A percentile compares a stretch with the other conserved stretches of the same genome.
Conservation (phyloP, 2,888 invertebrate genomes). For the Panorpa germanica region DNA sequence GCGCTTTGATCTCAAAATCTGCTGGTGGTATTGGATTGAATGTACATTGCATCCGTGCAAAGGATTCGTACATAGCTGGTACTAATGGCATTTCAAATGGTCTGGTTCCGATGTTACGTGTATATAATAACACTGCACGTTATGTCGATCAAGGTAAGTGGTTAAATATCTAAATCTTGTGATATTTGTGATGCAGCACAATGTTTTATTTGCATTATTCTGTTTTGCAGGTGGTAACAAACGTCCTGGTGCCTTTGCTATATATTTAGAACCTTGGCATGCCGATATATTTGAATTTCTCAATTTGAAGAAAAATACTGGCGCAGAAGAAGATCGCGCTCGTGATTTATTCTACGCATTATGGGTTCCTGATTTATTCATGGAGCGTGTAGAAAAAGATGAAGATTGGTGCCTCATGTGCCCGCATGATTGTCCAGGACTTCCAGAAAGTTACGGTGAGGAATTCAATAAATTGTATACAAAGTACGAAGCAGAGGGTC, state of each 20-base stretch:
- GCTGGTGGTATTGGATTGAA: conserved; percentile 96
- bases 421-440: conserved; percentile 79
- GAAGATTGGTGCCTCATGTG: conserved; percentile 93
- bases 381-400: conserved; percentile 78
- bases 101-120: conserved; percentile 85
- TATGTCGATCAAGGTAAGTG: conserved; percentile 98
- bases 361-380: conserved; percentile 98
- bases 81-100: conserved; percentile 93
- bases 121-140: conserved; percentile 87
- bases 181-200: too few relatives aligned
- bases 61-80: conserved; percentile 80
- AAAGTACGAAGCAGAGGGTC: conserved; percentile 67
- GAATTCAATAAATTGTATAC: conserved; percentile 80
- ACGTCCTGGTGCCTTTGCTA: conserved; percentile 92
- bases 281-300: conserved; percentile 91
- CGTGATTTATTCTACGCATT: conserved; percentile 91
- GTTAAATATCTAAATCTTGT: too few relatives aligned
- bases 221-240: conserved; percentile 97
- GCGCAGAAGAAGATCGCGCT: conserved; percentile 86
- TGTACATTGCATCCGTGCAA: conserved; percentile 86
- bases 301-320: conserved; percentile 86
- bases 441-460: conserved; percentile 86
- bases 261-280: conserved; percentile 99
- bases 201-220: too few relatives aligned
- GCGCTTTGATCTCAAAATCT: conserved; percentile 89